Evolutionary conservation across 1,140 invertebrate species (phyloP), one percentile per base, ranked within the genome.

Genomic region (Pteromalus puparum): DNA sequence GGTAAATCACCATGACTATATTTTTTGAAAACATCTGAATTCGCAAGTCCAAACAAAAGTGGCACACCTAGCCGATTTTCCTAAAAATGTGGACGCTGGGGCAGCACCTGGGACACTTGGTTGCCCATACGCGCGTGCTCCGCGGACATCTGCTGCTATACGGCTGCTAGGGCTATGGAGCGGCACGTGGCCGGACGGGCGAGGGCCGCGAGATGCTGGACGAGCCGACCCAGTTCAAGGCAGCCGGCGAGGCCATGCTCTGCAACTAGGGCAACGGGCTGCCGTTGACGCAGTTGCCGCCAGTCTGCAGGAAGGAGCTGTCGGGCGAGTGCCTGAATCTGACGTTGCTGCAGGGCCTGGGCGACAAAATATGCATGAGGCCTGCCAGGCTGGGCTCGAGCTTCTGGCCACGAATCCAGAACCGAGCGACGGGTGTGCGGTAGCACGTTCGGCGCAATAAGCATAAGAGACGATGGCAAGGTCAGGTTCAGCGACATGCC

Each of bases 121-220:
- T 92, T 92, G 0, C 91, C 91, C 24, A 91, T 90, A 91, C 95
- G 95, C 82, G 95, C 94, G 88, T 96, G 95, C 0, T 91, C 89
- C 0, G 93, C 91, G 0, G 42, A 1, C 85, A 94, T 93, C 13
- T 94, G 94, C 81, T 95, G 94, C 85, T n/a, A n/a, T 95, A 87
- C 0, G 94, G 92, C 18, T 85, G 84, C 85, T 94, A 7, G 94
- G 95, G 89, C 94, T 95, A 82, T 95, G 95, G 83, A 95, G 88
- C 0, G 94, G 92, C 13, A 93, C 91, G 86, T 94, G 94, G 48
- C 93, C 91, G 10, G 1, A 94, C 95, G 0, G 98, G 97, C 10
- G 97, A 98, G 0, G 97, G 97, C 30, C 97, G 92, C 1, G 97
- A 97, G 90, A 98, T 95, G 82, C 96, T 96, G 0, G 98, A 98